Base-by-base conservation (phyloP, 2,797 vertebrate species). In the Coracias cyanogaster region DNA sequence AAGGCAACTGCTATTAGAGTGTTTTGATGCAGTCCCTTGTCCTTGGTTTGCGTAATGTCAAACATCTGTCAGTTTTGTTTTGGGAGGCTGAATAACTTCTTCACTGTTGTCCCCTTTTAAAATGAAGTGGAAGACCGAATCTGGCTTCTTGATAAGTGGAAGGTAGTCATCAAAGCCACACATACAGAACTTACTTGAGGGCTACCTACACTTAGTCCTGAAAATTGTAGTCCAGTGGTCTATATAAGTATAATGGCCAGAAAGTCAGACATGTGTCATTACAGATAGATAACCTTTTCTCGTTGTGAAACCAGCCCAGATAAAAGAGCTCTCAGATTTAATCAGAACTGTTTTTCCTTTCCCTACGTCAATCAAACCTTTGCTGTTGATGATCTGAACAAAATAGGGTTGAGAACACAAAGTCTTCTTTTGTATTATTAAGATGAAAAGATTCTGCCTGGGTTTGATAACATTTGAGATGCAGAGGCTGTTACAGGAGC, bases 391-490 rank as follows among this genome's bases (percentile, higher is more conserved):
- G 94, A 93, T 80, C 86, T 71, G 74, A 72, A 91, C 33, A 81
- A 90, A 90, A 74, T 25, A 37, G 16, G n/a, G 35, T 15, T 79
- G 69, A 67, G 86, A 90, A 81, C 49, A 72, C 64, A 83, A 57
- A 60, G 54, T 83, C 89, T 91, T 4, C 87, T 91, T 94, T 94
- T 90, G 60, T 93, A 25, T 96, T 90, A 94, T 90, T 90, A 82
- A 95, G 95, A 96, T 96, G 82, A 96, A 96, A 96, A 95, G 94
- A 89, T 96, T 96, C 91, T 96, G 94, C 62, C 65, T 48, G 43
- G 61, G 46, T 95, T 90, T 96, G 97, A 97, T 97, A 96, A 96
- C 89, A 73, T 90, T 94, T 72, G 33, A 89, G 85, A 93, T 96
- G 73, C 85, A 83, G 89, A 78, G 72, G 39, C 55, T 94, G 90